Percentiles rank a stretch among this genome's conserved stretches.
Conservation (phyloP, 35 echinoderm and acorn worm species). For the Apostichopus japonicus region DNA sequence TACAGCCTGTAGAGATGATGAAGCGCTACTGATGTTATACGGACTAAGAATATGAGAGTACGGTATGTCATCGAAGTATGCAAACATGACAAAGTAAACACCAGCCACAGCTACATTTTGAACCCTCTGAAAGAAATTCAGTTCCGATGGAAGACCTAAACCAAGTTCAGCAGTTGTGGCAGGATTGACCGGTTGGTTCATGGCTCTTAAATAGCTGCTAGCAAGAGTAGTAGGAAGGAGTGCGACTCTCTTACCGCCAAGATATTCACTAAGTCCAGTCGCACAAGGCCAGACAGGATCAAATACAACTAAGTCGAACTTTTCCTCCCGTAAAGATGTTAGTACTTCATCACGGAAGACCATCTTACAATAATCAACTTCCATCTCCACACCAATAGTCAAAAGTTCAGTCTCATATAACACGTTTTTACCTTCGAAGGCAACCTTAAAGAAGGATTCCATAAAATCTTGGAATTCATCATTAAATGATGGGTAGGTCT, state of each 20-base stretch:
- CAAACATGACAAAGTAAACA: too few relatives aligned
- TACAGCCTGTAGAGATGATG: neutral
- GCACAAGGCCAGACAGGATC: constrained; percentile 15
- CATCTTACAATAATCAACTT: neutral
- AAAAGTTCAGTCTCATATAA: neutral
- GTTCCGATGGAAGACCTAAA: neutral
- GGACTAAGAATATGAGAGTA: neutral
- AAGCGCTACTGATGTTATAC: neutral
- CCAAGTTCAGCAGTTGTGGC: neutral
- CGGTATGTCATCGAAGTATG: neutral
- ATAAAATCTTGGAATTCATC: neutral
- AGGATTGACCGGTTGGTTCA: neutral
- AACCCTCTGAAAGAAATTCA: constrained; percentile 4
- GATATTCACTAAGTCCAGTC: neutral
- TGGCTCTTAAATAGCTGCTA: neutral
- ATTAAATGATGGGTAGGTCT: neutral
- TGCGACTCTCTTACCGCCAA: neutral
- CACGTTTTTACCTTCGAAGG: neutral
- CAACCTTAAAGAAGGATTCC: neutral
- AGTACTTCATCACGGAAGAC: neutral
- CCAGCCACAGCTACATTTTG: neutral
- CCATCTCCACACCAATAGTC: neutral
- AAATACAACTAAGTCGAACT: constrained; percentile 7
- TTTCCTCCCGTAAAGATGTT: neutral
- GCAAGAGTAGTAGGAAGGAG: neutral